Evolutionary conservation across 2,113 vertebrate species (phyloP), one percentile per base, ranked within the genome.

Genomic region (Upupa epops): DNA sequence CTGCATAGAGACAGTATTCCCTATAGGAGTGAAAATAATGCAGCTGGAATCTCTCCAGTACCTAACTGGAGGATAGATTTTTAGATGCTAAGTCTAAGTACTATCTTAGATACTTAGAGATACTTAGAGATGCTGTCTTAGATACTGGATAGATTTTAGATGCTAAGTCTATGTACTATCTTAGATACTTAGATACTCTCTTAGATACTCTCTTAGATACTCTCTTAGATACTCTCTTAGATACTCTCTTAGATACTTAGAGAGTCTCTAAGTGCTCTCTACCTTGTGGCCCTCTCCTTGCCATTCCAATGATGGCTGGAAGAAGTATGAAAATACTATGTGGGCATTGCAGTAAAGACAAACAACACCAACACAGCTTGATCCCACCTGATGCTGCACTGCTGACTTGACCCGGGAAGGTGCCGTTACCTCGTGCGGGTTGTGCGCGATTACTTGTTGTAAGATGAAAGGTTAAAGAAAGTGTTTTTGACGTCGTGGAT

Each of bases 401-500:
- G 66, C 32, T 7, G 45, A 29, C 69, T 80, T 91, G 56, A 51
- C 58, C 81, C 74, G 49, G 59, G 36, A 74, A 78, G 59, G 40
- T 28, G 20, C 59, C 63, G 61, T 76, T 86, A 45, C 56, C 28
- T 86, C 48, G 37, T 46, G 76, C 78, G 65, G 42, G 59, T 71
- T 68, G 36, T 51, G 22, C 28, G 69, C 8, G 25, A 75, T 84
- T 93, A 17, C 54, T 83, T 86, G 49, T 93, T 54, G 48, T 78
- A 75, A 91, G 94, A 92, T 75, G 61, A 84, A 90, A 95, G 28
- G 49, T 93, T 94, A 86, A 82, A 93, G 65, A 78, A 94, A 83
- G 88, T n/a, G 32, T 59, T 66, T 58, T 36, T 92, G 37, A 8
- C 29, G 54, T 55, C 0, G 0, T 63, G 46, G 46, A 69, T 14